Conservation (phyloP, 2,888 invertebrate species). For the Cremastinae sp. region DNA sequence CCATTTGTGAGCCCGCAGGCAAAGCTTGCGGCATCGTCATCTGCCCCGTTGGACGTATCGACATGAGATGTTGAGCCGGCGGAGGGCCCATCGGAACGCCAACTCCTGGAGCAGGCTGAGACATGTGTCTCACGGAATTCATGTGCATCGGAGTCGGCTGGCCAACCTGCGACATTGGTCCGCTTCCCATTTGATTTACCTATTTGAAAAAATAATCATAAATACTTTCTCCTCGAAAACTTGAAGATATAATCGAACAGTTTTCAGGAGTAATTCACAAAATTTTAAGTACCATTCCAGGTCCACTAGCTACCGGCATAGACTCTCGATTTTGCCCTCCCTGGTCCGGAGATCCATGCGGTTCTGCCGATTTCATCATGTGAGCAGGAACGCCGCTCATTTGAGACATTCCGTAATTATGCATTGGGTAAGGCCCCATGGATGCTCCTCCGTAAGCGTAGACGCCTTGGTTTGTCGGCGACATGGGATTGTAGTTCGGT, state of each 20-base stretch:
- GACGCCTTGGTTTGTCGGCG: slow-evolving; percentile 75
- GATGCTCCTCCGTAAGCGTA: slow-evolving; percentile 73
- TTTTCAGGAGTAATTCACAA: no score
- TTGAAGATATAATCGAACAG: slow-evolving; percentile 4
- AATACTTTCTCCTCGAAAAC: not conserved
- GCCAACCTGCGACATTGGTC: slow-evolving; percentile 62
- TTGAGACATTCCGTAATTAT: slow-evolving; percentile 72
- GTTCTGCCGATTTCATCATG: slow-evolving; percentile 69
- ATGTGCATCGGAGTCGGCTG: slow-evolving; percentile 62
- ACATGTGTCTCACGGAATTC: slow-evolving; percentile 32
- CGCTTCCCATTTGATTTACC: slow-evolving; percentile 68
- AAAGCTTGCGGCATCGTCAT: slow-evolving; percentile 66
- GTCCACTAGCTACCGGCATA: slow-evolving; percentile 71
- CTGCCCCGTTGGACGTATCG: slow-evolving; percentile 60
- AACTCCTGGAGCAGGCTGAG: slow-evolving; percentile 62
- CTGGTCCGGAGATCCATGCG: slow-evolving; percentile 66
- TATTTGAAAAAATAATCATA: slow-evolving; percentile 48
- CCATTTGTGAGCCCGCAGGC: slow-evolving; percentile 61
- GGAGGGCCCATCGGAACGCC: slow-evolving; percentile 69
- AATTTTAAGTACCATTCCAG: slow-evolving; percentile 72
- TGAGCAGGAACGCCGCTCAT: slow-evolving; percentile 69
- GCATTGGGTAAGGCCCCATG: slow-evolving; percentile 72
- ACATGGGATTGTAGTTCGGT: slow-evolving; percentile 73
- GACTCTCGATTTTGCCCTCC: slow-evolving; percentile 70
- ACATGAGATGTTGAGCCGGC: slow-evolving; percentile 63